A percentile compares a stretch with the other conserved stretches of the same genome.
Evolutionary conservation across 2,888 invertebrate genomes (phyloP).

Genomic region (Dryobotodes eremita): DNA sequence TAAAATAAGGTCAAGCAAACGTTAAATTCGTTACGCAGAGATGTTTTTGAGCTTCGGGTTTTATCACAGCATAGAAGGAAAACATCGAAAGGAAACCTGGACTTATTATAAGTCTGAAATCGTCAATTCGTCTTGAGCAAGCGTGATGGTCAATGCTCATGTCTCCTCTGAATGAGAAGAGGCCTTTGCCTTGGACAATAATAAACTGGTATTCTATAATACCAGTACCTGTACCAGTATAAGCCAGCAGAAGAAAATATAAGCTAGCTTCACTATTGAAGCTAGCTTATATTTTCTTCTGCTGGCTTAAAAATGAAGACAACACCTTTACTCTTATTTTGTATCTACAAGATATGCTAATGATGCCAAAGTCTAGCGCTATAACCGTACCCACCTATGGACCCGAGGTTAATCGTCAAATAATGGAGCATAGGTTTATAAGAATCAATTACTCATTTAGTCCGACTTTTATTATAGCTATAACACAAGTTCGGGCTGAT

Average conservation of each 20-base stretch:
- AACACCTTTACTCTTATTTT: background rate
- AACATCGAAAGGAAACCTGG: background rate
- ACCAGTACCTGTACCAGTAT: no score
- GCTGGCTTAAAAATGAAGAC: background rate
- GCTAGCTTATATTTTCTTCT: background rate
- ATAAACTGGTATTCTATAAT: background rate
- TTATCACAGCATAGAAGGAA: background rate
- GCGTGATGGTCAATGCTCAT: background rate
- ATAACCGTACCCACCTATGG: background rate
- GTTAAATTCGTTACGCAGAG: slow-evolving; percentile 22
- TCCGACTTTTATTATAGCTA: background rate
- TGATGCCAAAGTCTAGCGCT: background rate
- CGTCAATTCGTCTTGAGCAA: background rate
- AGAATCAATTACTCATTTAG: background rate
- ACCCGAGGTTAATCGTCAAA: background rate
- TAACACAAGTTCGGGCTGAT: background rate
- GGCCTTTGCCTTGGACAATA: no score
- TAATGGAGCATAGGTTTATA: no score
- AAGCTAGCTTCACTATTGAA: no score
- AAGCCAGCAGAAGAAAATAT: no score
- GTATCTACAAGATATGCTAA: background rate
- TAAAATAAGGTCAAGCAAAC: slow-evolving; percentile 29
- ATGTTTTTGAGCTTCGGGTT: slow-evolving; percentile 14
- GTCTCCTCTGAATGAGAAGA: background rate
- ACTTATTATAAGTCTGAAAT: background rate